A percentile compares a stretch with the other conserved stretches of the same genome.
phyloP scores from a whole-genome alignment of 2,888 invertebrate species.

The Erebia aethiops region DNA sequence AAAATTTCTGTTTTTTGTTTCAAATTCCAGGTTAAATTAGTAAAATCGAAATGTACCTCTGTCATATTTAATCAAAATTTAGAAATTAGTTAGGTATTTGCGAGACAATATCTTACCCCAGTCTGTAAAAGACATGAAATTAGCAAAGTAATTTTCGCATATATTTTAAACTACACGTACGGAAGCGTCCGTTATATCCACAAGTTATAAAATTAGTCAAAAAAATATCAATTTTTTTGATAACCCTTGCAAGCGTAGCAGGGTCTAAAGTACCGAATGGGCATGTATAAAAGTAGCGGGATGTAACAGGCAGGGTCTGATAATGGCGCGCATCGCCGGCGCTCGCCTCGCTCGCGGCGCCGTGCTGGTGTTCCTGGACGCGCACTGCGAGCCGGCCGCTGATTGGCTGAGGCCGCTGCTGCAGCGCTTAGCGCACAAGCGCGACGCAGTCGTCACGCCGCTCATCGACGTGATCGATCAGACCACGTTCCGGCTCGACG shows the following conservation, averaged over 20 bases:
- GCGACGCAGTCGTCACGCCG: conserved; percentile 93
- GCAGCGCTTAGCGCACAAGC: conserved; percentile 81
- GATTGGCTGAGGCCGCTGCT: conserved; percentile 95
- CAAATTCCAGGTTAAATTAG: not conserved
- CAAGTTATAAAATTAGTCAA: too few relatives aligned
- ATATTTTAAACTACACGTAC: too few relatives aligned
- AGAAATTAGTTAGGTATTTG: too few relatives aligned
- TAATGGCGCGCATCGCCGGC: conserved; percentile 92
- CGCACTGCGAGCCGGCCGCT: conserved; percentile 92
- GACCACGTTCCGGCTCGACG: conserved; percentile 84
- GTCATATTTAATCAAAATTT: too few relatives aligned
- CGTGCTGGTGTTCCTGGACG: conserved; percentile 93
- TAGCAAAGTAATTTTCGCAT: too few relatives aligned
- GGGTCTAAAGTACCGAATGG: not conserved
- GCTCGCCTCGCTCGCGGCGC: conserved; percentile 92
- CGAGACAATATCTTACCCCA: too few relatives aligned
- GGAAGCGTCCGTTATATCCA: too few relatives aligned
- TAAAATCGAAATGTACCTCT: too few relatives aligned
- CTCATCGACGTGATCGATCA: conserved; percentile 96
- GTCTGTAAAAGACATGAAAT: too few relatives aligned
- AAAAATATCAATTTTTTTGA: too few relatives aligned
- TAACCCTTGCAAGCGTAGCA: not conserved
- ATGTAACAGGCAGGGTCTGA: conserved; percentile 88
- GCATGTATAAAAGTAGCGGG: too few relatives aligned
- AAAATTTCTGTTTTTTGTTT: not conserved